These are phyloP conservation scores for Carettochelys insculpta DNA, from an alignment of 2,113 vertebrate species.

Conservation along the genomic window DNA sequence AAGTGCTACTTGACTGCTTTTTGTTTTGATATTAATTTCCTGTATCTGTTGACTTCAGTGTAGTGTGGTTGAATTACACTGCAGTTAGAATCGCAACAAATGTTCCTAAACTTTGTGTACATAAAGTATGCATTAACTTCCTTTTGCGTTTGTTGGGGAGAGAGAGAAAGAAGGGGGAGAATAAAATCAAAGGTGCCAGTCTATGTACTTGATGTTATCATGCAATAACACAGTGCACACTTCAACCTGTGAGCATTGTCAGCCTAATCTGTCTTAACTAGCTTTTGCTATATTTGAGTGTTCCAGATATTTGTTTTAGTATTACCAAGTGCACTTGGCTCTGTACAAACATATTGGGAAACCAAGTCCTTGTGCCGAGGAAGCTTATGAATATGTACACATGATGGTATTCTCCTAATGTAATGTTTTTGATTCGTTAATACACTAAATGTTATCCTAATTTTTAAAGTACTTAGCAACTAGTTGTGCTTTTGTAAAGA, in stretches of 20 bases:
- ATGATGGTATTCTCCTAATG: not conserved
- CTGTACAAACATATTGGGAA: not conserved
- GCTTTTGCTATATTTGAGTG: not conserved
- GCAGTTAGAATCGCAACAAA: rapidly evolving
- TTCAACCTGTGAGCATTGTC: not conserved
- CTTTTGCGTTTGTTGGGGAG: not conserved
- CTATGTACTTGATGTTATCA: not conserved
- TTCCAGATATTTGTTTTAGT: not conserved
- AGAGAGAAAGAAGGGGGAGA: not conserved
- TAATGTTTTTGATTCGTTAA: not conserved
- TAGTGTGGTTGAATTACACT: not conserved
- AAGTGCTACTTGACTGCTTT: too few relatives aligned
- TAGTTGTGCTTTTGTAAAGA: not conserved
- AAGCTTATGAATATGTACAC: not conserved
- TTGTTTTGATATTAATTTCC: not conserved
- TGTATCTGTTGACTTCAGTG: not conserved
- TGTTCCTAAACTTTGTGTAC: not conserved
- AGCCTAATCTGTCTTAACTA: not conserved
- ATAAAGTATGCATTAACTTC: not conserved
- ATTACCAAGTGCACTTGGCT: not conserved
- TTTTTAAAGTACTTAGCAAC: not conserved
- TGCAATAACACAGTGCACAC: not conserved
- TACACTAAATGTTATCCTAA: not conserved
- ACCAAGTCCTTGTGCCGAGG: not conserved
- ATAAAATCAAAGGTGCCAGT: not conserved